phyloP scores from a whole-genome alignment of 2,113 vertebrate genomes.

The Bambusicola thoracicus region DNA sequence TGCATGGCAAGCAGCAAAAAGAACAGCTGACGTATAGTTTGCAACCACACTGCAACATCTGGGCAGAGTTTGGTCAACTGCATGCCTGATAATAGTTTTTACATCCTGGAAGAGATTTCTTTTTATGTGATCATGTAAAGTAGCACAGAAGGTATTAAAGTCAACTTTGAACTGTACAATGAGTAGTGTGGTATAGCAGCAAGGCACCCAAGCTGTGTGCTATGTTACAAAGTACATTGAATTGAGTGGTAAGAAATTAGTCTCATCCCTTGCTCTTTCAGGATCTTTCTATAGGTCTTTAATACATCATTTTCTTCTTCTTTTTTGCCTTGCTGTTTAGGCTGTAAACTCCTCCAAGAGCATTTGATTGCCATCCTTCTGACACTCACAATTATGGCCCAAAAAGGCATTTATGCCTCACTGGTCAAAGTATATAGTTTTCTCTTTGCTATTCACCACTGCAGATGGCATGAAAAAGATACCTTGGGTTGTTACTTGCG shows the following conservation, averaged over 20 bases:
- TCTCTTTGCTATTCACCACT: background rate
- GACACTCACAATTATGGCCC: background rate
- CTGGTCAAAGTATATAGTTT: background rate
- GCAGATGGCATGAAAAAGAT: background rate
- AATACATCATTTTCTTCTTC: background rate
- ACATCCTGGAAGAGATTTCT: slow-evolving; percentile 34
- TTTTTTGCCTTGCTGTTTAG: background rate
- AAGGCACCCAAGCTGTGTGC: background rate
- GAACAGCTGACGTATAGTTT: slow-evolving; percentile 75
- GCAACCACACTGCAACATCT: slow-evolving; percentile 69
- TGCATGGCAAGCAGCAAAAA: slow-evolving; percentile 69
- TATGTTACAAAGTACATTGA: background rate
- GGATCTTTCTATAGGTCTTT: background rate
- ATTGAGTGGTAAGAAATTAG: background rate
- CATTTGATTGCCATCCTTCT: background rate
- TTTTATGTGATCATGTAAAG: slow-evolving; percentile 13
- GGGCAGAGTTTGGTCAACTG: slow-evolving; percentile 72
- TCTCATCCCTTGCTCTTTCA: background rate
- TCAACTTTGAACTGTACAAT: slow-evolving; percentile 11
- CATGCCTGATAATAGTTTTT: slow-evolving; percentile 60
- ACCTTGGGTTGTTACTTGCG: background rate
- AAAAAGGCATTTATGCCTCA: background rate
- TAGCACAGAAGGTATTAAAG: slow-evolving; percentile 6
- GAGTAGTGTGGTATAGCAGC: background rate
- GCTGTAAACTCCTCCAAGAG: background rate